These are phyloP conservation scores for Echinometra lucunter DNA, from an alignment of 53 echinoderm and acorn worm species.

Conservation along the genomic window DNA sequence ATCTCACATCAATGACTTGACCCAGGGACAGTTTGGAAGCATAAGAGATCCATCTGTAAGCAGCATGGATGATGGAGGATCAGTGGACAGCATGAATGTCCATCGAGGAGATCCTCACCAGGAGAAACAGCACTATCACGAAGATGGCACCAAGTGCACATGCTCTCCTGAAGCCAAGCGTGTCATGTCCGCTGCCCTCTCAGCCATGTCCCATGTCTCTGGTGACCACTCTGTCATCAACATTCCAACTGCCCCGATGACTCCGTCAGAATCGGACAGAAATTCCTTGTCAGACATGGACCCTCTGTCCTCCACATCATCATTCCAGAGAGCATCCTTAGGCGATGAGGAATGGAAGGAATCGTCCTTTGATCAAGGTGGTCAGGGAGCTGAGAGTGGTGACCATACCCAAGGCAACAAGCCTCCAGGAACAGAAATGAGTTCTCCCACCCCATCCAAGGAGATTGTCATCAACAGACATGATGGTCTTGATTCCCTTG, in stretches of 20 bases:
- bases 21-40: constrained; percentile 9
- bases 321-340: constrained; percentile 60
- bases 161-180: constrained; percentile 91
- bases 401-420: not conserved
- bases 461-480: constrained; percentile 84
- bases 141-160: constrained; percentile 74
- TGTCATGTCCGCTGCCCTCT: constrained; percentile 85
- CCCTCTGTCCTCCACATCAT: constrained; percentile 73
- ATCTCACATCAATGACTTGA: constrained; percentile 51
- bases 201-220: constrained; percentile 68
- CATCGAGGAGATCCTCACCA: constrained; percentile 71
- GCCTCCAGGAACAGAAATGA: not conserved
- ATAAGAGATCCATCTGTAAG: not conserved
- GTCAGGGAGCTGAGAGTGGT: constrained; percentile 16
- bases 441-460: constrained; percentile 54
- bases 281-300: constrained; percentile 82
- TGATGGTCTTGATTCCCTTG: constrained; percentile 76
- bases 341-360: constrained; percentile 71
- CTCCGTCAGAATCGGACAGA: constrained; percentile 71
- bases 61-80: constrained; percentile 60
- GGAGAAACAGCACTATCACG: constrained; percentile 54
- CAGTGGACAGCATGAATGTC: constrained; percentile 82
- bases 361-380: constrained; percentile 15
- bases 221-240: constrained; percentile 77
- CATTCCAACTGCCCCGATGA: constrained; percentile 86